phyloP scores from a whole-genome alignment of 2,113 vertebrate species.

The human region GRCh38 chr13:46698501-46699000 shows the following conservation, averaged over 20 bases:
- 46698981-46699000: neutral
- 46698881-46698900: neutral
- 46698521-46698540: neutral
- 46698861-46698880: neutral
- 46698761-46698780: neutral
- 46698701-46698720: neutral
- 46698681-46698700: neutral
- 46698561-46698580: neutral
- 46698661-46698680: slow-evolving; percentile 31
- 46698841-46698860: neutral
- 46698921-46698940: neutral
- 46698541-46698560: neutral
- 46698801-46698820: neutral
- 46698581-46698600: fast-evolving
- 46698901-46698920: neutral
- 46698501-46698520: neutral
- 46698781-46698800: neutral
- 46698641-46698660: neutral
- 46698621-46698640: neutral
- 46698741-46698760: slow-evolving; percentile 23
- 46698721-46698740: neutral
- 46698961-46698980: too few relatives aligned
- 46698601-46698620: neutral
- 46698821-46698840: neutral
- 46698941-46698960: neutral